Evolutionary conservation across 92 coral and sea anemone species (phyloP), one percentile per base, ranked within the genome.

Genomic region (Umimayanthus kanabou): DNA sequence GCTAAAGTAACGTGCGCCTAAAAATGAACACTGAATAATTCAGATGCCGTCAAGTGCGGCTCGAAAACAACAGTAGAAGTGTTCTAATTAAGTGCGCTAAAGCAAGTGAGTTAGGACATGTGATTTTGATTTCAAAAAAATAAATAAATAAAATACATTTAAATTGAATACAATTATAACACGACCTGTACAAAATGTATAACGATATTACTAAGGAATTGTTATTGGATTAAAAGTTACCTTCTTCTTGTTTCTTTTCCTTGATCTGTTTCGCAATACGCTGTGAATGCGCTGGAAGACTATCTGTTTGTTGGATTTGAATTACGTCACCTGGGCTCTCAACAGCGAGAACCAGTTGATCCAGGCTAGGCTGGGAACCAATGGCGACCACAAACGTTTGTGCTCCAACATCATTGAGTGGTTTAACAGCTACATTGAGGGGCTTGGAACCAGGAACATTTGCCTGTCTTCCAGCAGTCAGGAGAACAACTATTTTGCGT

Each of bases 381-480:
- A 93, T 80, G 65, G 91, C 93, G 73, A 94, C 91, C 61, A 94
- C 88, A 39, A 89, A 94, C 16, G 91, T 87, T 16, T 88, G 90
- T 1, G 93, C 88, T 43, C 93, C 92, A 29, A 76, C 85, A 28
- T 39, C 75, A 30, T 73, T 78, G 57, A 94, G 91, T 10, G 93
- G 94, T 69, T 84, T 49, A 33, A 89, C 89, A 39, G 93, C 92
- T 50, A 91, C 90, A 76, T 71, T 69, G 22, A 94, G 42, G 7
- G 93, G 88, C 6, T 30, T 85, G 26, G 64, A 42, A 13, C 92
- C 95, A 16, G 89, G 69, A 18, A 81, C 78, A n/a, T 90, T 89
- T 39, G 93, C 85, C 39, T 91, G 98, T 70, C 88, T 91, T 28
- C 98, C 98, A 73, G 94, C 91, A 73, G 94, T 91, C 73, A 94